Conservation (phyloP, 2,113 vertebrate genomes). For the Pedetes capensis region DNA sequence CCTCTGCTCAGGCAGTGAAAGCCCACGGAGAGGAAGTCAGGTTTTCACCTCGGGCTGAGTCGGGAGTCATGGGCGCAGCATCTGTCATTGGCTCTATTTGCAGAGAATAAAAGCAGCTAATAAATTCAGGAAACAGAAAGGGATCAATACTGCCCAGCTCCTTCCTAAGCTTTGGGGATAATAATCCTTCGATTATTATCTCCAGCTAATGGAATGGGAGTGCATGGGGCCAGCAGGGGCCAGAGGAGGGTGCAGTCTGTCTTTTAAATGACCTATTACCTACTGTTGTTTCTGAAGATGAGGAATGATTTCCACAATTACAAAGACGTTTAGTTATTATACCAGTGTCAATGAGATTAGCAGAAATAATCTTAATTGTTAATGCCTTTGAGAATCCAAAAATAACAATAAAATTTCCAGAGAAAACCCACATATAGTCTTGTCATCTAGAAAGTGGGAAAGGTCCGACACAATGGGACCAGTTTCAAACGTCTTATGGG, state of each 20-base stretch:
- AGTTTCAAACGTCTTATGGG: fast-evolving
- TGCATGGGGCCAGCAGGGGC: neutral
- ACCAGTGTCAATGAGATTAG: neutral
- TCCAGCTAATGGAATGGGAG: neutral
- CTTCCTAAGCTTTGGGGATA: neutral
- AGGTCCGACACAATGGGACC: fast-evolving
- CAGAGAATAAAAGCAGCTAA: neutral
- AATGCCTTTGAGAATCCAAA: neutral
- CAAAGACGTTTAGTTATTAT: neutral
- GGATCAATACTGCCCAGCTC: neutral
- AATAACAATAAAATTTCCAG: neutral
- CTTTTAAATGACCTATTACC: neutral
- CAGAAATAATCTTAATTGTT: fast-evolving
- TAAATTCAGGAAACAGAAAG: neutral
- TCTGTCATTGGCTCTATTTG: neutral
- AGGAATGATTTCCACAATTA: neutral
- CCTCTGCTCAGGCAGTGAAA: neutral
- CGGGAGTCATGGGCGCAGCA: neutral
- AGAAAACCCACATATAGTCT: neutral
- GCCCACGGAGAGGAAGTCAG: fast-evolving
- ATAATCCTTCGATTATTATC: neutral
- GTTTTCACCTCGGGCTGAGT: neutral
- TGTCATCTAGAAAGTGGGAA: neutral
- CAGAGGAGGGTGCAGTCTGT: fast-evolving
- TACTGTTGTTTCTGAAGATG: neutral